These are phyloP conservation scores for Nebria salina DNA, from an alignment of 2,888 invertebrate species.

Conservation along the genomic window DNA sequence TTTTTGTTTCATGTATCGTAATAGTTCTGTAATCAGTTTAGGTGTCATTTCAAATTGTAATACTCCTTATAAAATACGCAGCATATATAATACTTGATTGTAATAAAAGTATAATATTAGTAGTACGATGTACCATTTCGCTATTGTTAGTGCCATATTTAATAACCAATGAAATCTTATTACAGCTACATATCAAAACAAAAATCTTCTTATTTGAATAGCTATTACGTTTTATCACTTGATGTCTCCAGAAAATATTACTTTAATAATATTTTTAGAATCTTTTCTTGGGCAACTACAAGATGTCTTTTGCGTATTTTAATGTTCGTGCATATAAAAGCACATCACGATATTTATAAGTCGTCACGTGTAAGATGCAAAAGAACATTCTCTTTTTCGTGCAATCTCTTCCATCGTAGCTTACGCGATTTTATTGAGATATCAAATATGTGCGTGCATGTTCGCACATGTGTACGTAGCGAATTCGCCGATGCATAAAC, in stretches of 20 bases:
- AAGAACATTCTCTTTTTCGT: constrained; percentile 17
- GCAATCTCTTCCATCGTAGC: background rate
- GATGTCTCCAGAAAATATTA: constrained; percentile 28
- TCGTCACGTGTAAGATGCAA: constrained; percentile 27
- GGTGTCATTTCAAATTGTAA: background rate
- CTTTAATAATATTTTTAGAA: constrained; percentile 42
- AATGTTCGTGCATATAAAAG: constrained; percentile 27
- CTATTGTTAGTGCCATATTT: background rate
- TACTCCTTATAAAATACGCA: background rate
- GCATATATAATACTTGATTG: background rate
- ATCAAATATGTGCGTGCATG: constrained; percentile 11
- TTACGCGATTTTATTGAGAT: constrained; percentile 18
- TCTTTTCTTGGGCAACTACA: constrained; percentile 7
- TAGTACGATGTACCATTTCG: background rate
- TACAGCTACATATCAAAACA: constrained; percentile 1
- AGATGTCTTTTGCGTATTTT: constrained; percentile 15
- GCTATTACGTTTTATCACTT: constrained; percentile 35
- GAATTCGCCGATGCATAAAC: constrained; percentile 19
- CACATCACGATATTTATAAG: constrained; percentile 22
- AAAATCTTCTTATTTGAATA: constrained; percentile 20
- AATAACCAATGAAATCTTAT: background rate
- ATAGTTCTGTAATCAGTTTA: background rate
- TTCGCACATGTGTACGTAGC: constrained; percentile 14
- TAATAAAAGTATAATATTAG: background rate
- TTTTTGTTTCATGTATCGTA: background rate